Percentiles rank a stretch among this genome's conserved stretches.
Evolutionary conservation across 53 echinoderm and acorn worm genomes (phyloP).

Genomic region (Patiria pectinifera): DNA sequence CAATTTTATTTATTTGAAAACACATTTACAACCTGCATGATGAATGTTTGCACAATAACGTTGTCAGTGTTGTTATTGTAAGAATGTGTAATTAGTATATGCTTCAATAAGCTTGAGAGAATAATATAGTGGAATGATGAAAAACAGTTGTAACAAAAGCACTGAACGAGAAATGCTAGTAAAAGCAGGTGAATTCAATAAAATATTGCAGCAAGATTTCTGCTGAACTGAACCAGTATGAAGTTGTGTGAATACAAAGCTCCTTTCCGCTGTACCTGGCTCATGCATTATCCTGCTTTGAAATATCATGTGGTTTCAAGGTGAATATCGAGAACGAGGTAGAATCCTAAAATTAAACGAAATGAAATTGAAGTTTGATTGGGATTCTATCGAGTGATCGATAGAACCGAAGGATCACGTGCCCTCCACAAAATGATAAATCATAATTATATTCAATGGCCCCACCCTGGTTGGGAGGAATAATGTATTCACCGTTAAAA

Average conservation of each 20-base stretch:
- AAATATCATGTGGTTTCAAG: constrained; percentile 44
- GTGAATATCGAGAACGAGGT: constrained; percentile 47
- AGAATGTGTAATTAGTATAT: too few relatives aligned
- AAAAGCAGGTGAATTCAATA: too few relatives aligned
- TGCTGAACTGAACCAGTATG: not conserved
- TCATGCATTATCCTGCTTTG: constrained; percentile 53
- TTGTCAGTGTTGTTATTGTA: too few relatives aligned
- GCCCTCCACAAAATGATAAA: constrained; percentile 7
- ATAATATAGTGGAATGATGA: too few relatives aligned
- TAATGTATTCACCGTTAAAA: constrained; percentile 19
- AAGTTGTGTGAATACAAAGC: not conserved
- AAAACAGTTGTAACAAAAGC: too few relatives aligned
- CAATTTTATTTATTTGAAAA: too few relatives aligned
- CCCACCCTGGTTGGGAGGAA: not conserved
- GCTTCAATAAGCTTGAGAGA: too few relatives aligned
- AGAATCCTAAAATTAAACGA: constrained; percentile 54
- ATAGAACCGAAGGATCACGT: constrained; percentile 50
- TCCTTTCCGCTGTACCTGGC: not conserved
- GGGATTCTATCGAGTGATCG: constrained; percentile 36
- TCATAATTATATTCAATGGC: too few relatives aligned
- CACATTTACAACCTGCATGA: too few relatives aligned
- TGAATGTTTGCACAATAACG: too few relatives aligned
- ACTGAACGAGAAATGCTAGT: too few relatives aligned
- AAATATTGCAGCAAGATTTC: not conserved
- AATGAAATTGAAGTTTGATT: not conserved